These are phyloP conservation scores for Eidolon dupreanum DNA, from an alignment of 2,797 vertebrate species.

Conservation along the genomic window DNA sequence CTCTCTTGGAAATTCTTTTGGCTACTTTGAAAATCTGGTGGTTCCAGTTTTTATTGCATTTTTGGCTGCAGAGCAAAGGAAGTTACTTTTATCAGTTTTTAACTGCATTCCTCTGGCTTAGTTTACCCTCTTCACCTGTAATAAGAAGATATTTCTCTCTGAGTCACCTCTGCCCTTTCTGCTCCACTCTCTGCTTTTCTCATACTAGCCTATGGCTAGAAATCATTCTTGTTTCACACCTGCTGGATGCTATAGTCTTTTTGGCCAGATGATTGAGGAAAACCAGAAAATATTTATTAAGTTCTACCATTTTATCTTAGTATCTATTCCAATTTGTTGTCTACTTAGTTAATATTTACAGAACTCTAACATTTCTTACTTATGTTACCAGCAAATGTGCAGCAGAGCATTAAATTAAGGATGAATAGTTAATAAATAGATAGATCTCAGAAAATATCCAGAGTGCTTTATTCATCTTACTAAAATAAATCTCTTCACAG, in stretches of 20 bases:
- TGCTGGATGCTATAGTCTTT: not conserved
- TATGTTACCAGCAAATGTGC: not conserved
- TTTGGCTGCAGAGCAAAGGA: not conserved
- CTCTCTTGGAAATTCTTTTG: not conserved
- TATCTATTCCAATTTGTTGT: constrained; percentile 6
- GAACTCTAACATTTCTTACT: not conserved
- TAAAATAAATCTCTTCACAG: constrained; percentile 28
- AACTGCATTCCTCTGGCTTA: not conserved
- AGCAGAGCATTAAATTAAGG: not conserved
- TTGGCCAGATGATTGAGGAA: constrained; percentile 25
- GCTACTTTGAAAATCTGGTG: not conserved
- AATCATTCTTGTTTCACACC: not conserved
- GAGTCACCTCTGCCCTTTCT: not conserved
- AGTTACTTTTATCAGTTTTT: not conserved
- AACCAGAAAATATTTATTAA: not conserved
- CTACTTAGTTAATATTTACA: not conserved
- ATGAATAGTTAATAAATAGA: constrained; percentile 18
- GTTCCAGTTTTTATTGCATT: not conserved
- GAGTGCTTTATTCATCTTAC: constrained; percentile 19
- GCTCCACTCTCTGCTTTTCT: not conserved
- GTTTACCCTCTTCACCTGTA: not conserved
- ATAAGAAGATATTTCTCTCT: not conserved
- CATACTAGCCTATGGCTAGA: not conserved
- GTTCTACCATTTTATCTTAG: not conserved
- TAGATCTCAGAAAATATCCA: not conserved